Percentiles rank a stretch among this genome's conserved stretches.
Conservation (phyloP, 2,113 vertebrate species). For the Illadopsis cleaveri region DNA sequence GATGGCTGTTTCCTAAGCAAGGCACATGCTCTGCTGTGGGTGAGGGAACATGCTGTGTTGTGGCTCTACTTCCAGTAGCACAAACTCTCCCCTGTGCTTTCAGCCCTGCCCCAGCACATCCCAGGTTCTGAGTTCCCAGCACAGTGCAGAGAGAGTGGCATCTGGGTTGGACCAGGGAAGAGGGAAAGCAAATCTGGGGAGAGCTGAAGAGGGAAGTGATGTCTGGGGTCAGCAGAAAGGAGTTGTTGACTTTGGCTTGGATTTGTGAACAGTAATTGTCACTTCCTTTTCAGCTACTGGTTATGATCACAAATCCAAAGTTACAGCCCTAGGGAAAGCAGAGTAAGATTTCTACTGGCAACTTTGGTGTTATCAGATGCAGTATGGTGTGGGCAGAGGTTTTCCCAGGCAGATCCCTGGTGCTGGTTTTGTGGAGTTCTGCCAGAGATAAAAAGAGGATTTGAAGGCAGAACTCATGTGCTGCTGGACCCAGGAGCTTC, state of each 20-base stretch:
- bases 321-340: background rate
- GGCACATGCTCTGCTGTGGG: accelerated
- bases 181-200: background rate
- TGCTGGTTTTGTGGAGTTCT: background rate
- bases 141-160: background rate
- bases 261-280: background rate
- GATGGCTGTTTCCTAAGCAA: background rate
- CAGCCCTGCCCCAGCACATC: background rate
- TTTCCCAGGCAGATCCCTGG: background rate
- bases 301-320: background rate
- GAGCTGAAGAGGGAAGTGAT: background rate
- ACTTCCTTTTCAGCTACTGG: background rate
- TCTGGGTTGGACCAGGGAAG: background rate
- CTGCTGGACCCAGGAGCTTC: background rate
- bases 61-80: background rate
- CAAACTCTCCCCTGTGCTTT: background rate
- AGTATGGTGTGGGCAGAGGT: background rate
- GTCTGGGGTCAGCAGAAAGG: background rate
- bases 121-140: background rate
- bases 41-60: background rate
- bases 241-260: constrained; percentile 21
- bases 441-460: background rate
- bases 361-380: background rate
- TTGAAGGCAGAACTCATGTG: background rate
- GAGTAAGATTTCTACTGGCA: background rate